Percentiles rank a stretch among this genome's conserved stretches.
Conservation (phyloP, 2,888 invertebrate genomes). For the Candidula unifasciata region DNA sequence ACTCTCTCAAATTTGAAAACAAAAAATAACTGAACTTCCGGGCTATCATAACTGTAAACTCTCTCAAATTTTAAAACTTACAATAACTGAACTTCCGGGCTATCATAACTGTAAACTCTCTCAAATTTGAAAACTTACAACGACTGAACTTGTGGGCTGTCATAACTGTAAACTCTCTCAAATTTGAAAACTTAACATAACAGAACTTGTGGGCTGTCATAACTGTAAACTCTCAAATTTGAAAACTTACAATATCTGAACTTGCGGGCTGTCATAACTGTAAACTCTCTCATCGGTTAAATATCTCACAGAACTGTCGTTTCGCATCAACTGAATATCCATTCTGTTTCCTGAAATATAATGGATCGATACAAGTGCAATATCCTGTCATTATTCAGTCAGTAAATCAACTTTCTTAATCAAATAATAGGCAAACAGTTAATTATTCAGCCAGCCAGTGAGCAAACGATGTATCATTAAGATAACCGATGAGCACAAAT, state of each 20-base stretch:
- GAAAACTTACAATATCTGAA: constrained; percentile 20
- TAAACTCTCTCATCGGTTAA: constrained; percentile 32
- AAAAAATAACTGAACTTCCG: too few relatives aligned
- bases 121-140: constrained; percentile 11
- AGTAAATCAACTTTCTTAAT: too few relatives aligned
- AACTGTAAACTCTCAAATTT: constrained; percentile 18
- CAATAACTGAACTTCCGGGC: too few relatives aligned
- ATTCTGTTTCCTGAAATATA: constrained; percentile 12
- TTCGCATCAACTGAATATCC: constrained; percentile 13
- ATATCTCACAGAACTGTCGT: not conserved
- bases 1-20: too few relatives aligned
- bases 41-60: too few relatives aligned
- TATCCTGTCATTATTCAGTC: too few relatives aligned
- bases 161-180: constrained; percentile 27
- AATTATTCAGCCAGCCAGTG: too few relatives aligned
- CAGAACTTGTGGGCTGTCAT: constrained; percentile 37
- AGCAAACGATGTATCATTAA: too few relatives aligned
- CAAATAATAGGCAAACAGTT: too few relatives aligned
- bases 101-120: too few relatives aligned
- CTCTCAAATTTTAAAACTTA: too few relatives aligned
- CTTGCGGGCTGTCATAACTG: constrained; percentile 44
- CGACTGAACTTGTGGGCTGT: not conserved
- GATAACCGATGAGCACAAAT: too few relatives aligned
- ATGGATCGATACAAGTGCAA: not conserved
- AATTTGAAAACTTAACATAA: not conserved